A percentile compares a stretch with the other conserved stretches of the same genome.
Conservation (phyloP, 1,140 invertebrate species). For the Acarapis woodi region DNA sequence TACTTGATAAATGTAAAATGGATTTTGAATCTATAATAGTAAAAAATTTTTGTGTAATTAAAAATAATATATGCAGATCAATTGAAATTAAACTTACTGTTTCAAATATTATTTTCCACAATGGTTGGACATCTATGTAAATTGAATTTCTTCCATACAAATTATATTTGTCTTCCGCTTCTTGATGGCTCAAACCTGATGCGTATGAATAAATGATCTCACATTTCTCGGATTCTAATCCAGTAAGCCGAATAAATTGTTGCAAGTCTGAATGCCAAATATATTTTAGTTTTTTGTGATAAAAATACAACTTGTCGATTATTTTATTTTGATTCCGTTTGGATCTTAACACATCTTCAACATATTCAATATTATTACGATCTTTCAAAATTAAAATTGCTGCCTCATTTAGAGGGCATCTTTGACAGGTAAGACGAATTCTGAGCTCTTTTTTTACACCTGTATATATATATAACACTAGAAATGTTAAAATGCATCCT, state of each 20-base stretch:
- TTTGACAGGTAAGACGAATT: conserved; percentile 25
- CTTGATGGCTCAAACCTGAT: conserved; percentile 11
- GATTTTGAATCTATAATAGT: conserved; percentile 15
- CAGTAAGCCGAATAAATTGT: conserved; percentile 14
- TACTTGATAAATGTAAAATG: conserved; percentile 20
- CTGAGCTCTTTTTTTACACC: conserved; percentile 7
- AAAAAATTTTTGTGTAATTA: neutral
- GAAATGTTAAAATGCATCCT: conserved; percentile 3
- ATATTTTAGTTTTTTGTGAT: conserved; percentile 19
- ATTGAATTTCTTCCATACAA: conserved; percentile 15
- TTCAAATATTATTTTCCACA: conserved; percentile 13
- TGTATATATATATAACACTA: conserved; percentile 7
- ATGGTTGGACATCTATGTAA: conserved; percentile 14
- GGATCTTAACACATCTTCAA: conserved; percentile 8
- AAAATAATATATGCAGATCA: neutral
- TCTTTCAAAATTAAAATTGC: conserved; percentile 37
- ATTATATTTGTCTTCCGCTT: conserved; percentile 10
- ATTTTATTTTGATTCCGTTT: neutral
- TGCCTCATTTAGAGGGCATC: conserved; percentile 34
- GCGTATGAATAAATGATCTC: conserved; percentile 11
- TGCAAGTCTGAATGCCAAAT: conserved; percentile 15
- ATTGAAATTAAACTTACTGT: conserved; percentile 11
- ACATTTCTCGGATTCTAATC: conserved; percentile 12
- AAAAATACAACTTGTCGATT: conserved; percentile 13
- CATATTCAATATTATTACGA: conserved; percentile 10